Percentiles rank a stretch among this genome's conserved stretches.
Evolutionary conservation across 2,113 vertebrate species (phyloP).

Genomic region (Marcusenius ussheri): DNA sequence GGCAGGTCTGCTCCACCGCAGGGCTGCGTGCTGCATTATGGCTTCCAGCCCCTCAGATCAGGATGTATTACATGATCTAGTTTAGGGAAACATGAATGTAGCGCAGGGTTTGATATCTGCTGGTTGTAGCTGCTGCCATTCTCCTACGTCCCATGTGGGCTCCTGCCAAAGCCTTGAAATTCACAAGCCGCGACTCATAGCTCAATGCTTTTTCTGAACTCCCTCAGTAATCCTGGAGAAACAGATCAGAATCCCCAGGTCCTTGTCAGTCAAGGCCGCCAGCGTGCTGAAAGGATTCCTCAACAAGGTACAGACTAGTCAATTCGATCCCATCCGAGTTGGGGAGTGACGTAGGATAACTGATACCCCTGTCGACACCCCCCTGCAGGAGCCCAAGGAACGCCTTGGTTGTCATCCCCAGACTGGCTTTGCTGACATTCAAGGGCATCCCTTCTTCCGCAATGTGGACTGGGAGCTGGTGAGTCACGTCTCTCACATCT

Average conservation of each 20-base stretch:
- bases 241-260: conserved; percentile 94
- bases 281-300: conserved; percentile 97
- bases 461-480: conserved; percentile 98
- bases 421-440: conserved; percentile 96
- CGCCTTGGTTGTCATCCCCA: conserved; percentile 96
- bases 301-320: conserved; percentile 76
- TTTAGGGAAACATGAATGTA: background rate
- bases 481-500: conserved; percentile 44
- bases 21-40: background rate
- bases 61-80: background rate
- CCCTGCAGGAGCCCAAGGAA: conserved; percentile 86
- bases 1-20: background rate
- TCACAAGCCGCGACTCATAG: background rate
- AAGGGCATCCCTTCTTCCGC: conserved; percentile 90
- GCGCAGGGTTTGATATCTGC: background rate
- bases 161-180: background rate
- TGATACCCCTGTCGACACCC: background rate
- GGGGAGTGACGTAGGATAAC: conserved; percentile 16
- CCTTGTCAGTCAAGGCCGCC: conserved; percentile 95
- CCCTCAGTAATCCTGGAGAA: conserved; percentile 95
- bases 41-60: background rate
- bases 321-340: background rate
- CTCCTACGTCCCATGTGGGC: background rate
- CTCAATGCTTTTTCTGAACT: conserved; percentile 18
- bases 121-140: background rate